These are phyloP conservation scores for Criorhina ranunculi DNA, from an alignment of 2,888 invertebrate genomes.

Conservation along the genomic window DNA sequence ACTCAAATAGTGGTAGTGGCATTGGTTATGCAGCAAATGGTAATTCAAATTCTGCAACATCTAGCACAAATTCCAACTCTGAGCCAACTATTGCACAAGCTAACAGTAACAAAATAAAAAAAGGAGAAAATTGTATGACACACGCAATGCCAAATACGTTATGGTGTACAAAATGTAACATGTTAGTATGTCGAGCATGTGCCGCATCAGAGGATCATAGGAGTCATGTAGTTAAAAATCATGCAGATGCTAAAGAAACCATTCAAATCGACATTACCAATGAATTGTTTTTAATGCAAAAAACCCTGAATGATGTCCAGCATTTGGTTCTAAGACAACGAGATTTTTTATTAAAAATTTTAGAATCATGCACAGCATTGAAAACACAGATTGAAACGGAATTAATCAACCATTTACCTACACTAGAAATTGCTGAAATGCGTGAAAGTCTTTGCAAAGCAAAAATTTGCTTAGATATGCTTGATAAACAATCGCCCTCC, in stretches of 20 bases:
- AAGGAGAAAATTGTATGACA: constrained; percentile 88
- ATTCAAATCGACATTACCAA: constrained; percentile 88
- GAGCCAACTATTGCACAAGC: constrained; percentile 63
- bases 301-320: constrained; percentile 89
- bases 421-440: constrained; percentile 88
- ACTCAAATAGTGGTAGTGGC: constrained; percentile 71
- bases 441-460: constrained; percentile 87
- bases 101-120: constrained; percentile 77
- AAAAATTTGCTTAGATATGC: constrained; percentile 86
- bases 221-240: constrained; percentile 89
- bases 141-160: constrained; percentile 90
- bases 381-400: constrained; percentile 91
- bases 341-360: constrained; percentile 89
- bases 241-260: constrained; percentile 88
- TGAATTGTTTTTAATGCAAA: constrained; percentile 89
- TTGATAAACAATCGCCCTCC: constrained; percentile 85
- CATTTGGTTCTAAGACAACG: constrained; percentile 89
- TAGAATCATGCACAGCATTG: constrained; percentile 90
- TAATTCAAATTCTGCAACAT: constrained; percentile 48
- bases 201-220: constrained; percentile 88
- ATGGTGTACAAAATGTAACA: constrained; percentile 89
- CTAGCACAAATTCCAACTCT: constrained; percentile 39
- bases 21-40: constrained; percentile 53
- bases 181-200: constrained; percentile 88
- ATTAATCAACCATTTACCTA: constrained; percentile 88